A percentile compares a stretch with the other conserved stretches of the same genome.
These are phyloP conservation scores for Pholis gunnellus DNA, from an alignment of 2,113 vertebrate species.

Conservation along the genomic window DNA sequence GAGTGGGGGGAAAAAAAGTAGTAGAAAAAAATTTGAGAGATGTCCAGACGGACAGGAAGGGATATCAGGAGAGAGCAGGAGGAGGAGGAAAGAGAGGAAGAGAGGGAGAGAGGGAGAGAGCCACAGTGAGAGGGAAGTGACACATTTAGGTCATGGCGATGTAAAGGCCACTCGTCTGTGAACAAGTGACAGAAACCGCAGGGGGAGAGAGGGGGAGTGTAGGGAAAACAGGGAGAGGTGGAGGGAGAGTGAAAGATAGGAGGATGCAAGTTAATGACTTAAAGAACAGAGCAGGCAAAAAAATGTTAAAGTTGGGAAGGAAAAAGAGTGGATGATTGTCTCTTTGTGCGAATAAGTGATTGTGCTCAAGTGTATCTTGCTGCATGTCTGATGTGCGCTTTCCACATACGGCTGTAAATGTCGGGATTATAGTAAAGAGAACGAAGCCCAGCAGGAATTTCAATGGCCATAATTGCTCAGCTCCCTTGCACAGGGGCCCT, in stretches of 20 bases:
- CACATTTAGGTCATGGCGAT: slow-evolving; percentile 87
- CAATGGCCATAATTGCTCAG: slow-evolving; percentile 29
- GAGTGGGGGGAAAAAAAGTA: background rate
- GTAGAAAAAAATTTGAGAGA: slow-evolving; percentile 37
- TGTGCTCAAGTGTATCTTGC: background rate
- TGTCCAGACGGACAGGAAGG: slow-evolving; percentile 60
- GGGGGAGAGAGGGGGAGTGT: slow-evolving; percentile 62
- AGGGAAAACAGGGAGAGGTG: slow-evolving; percentile 51
- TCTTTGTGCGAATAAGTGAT: slow-evolving; percentile 8
- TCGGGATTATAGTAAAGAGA: slow-evolving; percentile 26
- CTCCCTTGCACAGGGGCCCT: slow-evolving; percentile 11
- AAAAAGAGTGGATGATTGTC: slow-evolving; percentile 9
- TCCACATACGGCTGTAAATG: slow-evolving; percentile 11
- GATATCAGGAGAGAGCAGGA: slow-evolving; percentile 51
- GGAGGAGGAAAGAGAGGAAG: slow-evolving; percentile 40
- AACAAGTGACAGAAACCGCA: slow-evolving; percentile 86
- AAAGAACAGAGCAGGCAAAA: slow-evolving; percentile 65
- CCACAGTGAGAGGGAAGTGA: slow-evolving; percentile 74
- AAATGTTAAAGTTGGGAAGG: background rate
- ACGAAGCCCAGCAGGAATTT: slow-evolving; percentile 30
- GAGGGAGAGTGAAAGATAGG: slow-evolving; percentile 63
- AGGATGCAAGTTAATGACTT: slow-evolving; percentile 76
- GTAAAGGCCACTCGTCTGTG: slow-evolving; percentile 86
- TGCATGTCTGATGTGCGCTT: background rate
- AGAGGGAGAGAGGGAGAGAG: slow-evolving; percentile 49